Base-by-base conservation (phyloP, 2,888 invertebrate genomes). In the Bombylius discolor region DNA sequence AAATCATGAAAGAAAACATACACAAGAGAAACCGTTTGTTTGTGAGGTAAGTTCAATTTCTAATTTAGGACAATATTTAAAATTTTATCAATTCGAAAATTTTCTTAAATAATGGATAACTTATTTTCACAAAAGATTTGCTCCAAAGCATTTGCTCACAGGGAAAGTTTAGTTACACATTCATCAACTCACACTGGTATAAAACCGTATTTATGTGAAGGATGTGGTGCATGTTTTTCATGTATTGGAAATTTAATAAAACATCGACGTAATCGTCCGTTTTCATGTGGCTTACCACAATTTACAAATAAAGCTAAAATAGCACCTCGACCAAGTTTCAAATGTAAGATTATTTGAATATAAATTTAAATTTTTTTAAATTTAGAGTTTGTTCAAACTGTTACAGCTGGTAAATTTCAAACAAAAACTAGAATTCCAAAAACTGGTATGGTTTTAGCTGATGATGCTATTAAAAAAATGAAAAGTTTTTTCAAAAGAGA, bases 161-260 rank as follows among this genome's bases (percentile, higher is more conserved):
- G 75, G 1, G 76, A 76, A 63, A 77, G 75, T 62, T 67, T 76
- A 49, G 68, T 75, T 4, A 76, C 75, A 4, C 78, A 78, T 63
- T 73, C 71, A 53, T 73, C 75, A 31, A 61, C 76, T 47, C 77
- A 77, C 56, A 73, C 74, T 0, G 75, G 74, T 23, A 67, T 74
- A 5, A 72, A 72, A 58, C 71, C 71, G 4, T 69, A 70, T 61
- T 56, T 69, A n/a, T 78, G 78, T 60, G 69, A 71, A 57, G 70
- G 71, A n/a, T 78, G 78, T 62, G 69, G 70, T 3, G 68, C 70
- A 46, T 67, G 76, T 34, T 78, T 78, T 63, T 75, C 77, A 3
- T 78, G 77, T 59, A 66, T 73, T 48, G 76, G 77, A 5, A 78
- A 77, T 67, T 64, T 78, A 31, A 67, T 72, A 23, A 77, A 77